phyloP scores from a whole-genome alignment of 1,140 invertebrate species.

The Magallana ariakensis region DNA sequence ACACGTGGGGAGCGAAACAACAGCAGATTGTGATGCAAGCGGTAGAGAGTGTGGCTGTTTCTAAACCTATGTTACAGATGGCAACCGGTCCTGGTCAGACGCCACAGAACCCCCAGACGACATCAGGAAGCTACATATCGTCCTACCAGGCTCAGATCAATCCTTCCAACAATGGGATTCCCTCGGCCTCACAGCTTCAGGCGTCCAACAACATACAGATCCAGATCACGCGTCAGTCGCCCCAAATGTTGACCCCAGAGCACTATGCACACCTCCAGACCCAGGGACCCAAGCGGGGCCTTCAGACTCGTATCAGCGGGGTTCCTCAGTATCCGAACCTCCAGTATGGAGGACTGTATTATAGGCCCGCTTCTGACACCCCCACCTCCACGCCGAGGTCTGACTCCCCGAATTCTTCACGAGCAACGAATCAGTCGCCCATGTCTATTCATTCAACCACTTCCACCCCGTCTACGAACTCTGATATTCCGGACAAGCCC shows the following conservation, averaged over 20 bases:
- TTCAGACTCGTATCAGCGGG: not conserved
- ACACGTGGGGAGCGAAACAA: slow-evolving; percentile 82
- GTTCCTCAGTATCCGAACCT: slow-evolving; percentile 49
- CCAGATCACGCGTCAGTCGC: slow-evolving; percentile 67
- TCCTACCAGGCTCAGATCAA: slow-evolving; percentile 60
- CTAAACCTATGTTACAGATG: slow-evolving; percentile 95
- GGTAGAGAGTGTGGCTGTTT: slow-evolving; percentile 91
- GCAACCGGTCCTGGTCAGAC: slow-evolving; percentile 85
- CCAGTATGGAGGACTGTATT: slow-evolving; percentile 54
- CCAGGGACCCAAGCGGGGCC: slow-evolving; percentile 9
- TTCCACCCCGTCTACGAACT: slow-evolving; percentile 77
- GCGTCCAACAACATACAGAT: slow-evolving; percentile 68
- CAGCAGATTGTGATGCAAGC: slow-evolving; percentile 97
- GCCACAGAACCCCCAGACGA: slow-evolving; percentile 5
- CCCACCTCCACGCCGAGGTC: slow-evolving; percentile 74
- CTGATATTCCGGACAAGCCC: slow-evolving; percentile 76
- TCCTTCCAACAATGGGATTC: slow-evolving; percentile 49
- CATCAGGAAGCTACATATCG: slow-evolving; percentile 49
- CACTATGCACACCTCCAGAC: slow-evolving; percentile 35
- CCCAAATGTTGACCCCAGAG: slow-evolving; percentile 42
- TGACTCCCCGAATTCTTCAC: slow-evolving; percentile 74
- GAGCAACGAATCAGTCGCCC: slow-evolving; percentile 76
- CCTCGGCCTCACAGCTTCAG: not conserved
- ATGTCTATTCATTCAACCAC: slow-evolving; percentile 74
- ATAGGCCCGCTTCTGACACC: slow-evolving; percentile 63